Conservation (phyloP, 2,888 invertebrate genomes). For the Drosophila leonis region DNA sequence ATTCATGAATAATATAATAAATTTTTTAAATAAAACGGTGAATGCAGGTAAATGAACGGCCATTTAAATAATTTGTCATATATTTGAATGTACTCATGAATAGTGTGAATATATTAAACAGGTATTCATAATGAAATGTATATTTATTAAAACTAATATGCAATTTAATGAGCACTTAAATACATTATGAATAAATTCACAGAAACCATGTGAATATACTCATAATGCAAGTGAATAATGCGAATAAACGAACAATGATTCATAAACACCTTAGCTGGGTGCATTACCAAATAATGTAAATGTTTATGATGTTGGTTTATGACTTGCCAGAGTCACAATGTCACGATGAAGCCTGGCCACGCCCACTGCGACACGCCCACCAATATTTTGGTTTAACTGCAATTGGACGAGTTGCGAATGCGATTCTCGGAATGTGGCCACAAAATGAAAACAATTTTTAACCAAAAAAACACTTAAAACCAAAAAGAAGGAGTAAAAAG, state of each 20-base stretch:
- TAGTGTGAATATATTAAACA: background rate
- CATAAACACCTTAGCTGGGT: background rate
- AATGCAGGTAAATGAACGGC: background rate
- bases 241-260: background rate
- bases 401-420: conserved; percentile 20
- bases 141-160: background rate
- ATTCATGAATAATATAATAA: too few species aligned
- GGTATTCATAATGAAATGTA: background rate
- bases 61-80: background rate
- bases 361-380: background rate
- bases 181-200: background rate
- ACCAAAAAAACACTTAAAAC: conserved; percentile 44
- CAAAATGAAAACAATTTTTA: conserved; percentile 39
- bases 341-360: background rate
- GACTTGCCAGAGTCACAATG: conserved; percentile 12
- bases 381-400: conserved; percentile 10
- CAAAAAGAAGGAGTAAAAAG: background rate
- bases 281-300: conserved; percentile 8
- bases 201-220: background rate
- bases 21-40: too few species aligned
- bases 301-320: background rate
- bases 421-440: conserved; percentile 41
- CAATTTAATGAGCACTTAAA: too few species aligned
- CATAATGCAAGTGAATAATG: background rate
- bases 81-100: background rate